A percentile compares a stretch with the other conserved stretches of the same genome.
These are phyloP conservation scores for Pollenia amentaria DNA, from an alignment of 2,888 invertebrate genomes.

Conservation along the genomic window DNA sequence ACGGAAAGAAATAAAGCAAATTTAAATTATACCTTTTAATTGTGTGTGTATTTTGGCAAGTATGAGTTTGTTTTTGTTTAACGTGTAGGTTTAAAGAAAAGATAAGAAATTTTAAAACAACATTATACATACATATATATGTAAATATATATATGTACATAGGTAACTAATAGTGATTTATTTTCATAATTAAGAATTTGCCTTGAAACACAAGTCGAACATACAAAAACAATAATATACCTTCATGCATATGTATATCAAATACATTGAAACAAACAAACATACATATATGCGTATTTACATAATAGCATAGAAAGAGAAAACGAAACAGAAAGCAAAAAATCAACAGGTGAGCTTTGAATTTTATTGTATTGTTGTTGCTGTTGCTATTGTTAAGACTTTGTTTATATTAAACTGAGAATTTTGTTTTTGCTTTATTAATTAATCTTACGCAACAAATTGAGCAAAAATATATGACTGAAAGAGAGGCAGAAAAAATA, in stretches of 20 bases:
- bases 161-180: background rate
- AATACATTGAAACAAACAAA: slow-evolving; percentile 34
- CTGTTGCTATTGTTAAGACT: slow-evolving; percentile 1
- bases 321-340: slow-evolving; percentile 54
- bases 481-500: too few species aligned
- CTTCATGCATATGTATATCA: slow-evolving; percentile 55
- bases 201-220: slow-evolving; percentile 51
- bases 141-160: background rate
- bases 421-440: slow-evolving; percentile 1
- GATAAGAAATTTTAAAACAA: slow-evolving; percentile 14
- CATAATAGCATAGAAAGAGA: slow-evolving; percentile 42
- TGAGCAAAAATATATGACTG: too few species aligned
- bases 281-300: slow-evolving; percentile 66
- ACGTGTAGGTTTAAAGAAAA: slow-evolving; percentile 8
- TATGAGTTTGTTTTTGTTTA: slow-evolving; percentile 10
- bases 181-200: slow-evolving; percentile 51
- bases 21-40: background rate
- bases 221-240: slow-evolving; percentile 59
- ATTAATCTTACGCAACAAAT: background rate
- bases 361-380: slow-evolving; percentile 10
- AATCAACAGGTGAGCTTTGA: slow-evolving; percentile 81
- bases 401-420: background rate
- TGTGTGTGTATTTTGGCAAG: background rate
- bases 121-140: background rate
- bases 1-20: slow-evolving; percentile 1